Conservation (phyloP, 2,888 invertebrate genomes). For the Cremastinae sp. region DNA sequence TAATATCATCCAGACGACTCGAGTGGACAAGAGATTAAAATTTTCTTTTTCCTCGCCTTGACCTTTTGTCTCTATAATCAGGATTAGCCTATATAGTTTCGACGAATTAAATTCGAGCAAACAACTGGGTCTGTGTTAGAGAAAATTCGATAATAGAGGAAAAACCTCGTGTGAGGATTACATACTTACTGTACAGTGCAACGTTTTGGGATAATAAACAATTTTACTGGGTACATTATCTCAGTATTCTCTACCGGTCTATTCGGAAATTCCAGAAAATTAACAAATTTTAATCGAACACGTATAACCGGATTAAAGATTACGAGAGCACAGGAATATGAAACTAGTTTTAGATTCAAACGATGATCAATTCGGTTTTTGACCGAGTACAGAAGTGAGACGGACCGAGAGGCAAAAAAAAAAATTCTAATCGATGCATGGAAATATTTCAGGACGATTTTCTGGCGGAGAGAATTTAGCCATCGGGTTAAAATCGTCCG, state of each 20-base stretch:
- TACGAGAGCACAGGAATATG: too few species aligned
- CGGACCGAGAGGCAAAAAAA: constrained; percentile 1
- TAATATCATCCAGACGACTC: too few species aligned
- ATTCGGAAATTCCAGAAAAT: too few species aligned
- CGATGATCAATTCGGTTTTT: background rate
- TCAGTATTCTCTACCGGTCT: too few species aligned
- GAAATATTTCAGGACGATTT: constrained; percentile 45
- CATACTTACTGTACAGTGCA: too few species aligned
- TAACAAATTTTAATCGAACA: too few species aligned
- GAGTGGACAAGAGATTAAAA: background rate
- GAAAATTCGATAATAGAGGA: too few species aligned
- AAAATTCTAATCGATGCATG: constrained; percentile 35
- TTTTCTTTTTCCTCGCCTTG: background rate
- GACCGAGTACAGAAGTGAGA: background rate
- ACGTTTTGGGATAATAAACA: too few species aligned
- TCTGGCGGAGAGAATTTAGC: constrained; percentile 29
- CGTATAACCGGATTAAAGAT: too few species aligned
- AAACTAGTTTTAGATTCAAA: too few species aligned
- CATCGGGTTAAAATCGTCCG: constrained; percentile 42
- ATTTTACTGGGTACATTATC: too few species aligned
- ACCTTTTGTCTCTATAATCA: constrained; percentile 21
- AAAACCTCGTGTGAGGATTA: too few species aligned
- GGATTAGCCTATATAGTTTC: constrained; percentile 25
- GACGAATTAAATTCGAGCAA: constrained; percentile 21
- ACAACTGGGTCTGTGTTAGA: constrained; percentile 14